Conservation (phyloP, 2,888 invertebrate species). For the Acronicta aceris region DNA sequence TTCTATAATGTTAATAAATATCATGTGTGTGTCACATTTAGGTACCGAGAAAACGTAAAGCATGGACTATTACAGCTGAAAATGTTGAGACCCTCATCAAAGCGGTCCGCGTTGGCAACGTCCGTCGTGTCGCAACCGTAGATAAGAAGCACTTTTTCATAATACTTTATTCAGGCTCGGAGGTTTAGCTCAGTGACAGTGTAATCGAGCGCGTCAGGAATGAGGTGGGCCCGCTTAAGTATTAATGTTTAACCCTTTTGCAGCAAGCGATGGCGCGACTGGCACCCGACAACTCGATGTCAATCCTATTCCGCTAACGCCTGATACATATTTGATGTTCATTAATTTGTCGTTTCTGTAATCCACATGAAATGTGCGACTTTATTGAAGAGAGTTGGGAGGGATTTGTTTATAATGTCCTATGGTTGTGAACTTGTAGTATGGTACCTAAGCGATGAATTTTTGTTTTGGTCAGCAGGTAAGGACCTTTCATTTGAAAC, state of each 20-base stretch:
- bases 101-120: slow-evolving; percentile 61
- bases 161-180: slow-evolving; percentile 87
- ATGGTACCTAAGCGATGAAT: too few species aligned
- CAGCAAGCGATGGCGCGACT: slow-evolving; percentile 68
- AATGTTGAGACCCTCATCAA: slow-evolving; percentile 83
- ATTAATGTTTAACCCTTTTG: slow-evolving; percentile 88
- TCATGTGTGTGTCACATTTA: too few species aligned
- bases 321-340: slow-evolving; percentile 84
- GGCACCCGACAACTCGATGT: slow-evolving; percentile 80
- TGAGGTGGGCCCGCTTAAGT: slow-evolving; percentile 82
- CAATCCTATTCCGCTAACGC: slow-evolving; percentile 77
- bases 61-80: slow-evolving; percentile 55
- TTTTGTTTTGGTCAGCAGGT: too few species aligned
- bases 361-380: slow-evolving; percentile 44
- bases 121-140: slow-evolving; percentile 60
- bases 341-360: slow-evolving; percentile 81
- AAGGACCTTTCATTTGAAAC: too few species aligned
- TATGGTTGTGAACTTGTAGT: neutral
- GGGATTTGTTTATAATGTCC: neutral
- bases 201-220: slow-evolving; percentile 85
- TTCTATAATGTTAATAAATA: too few species aligned
- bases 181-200: slow-evolving; percentile 85
- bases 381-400: slow-evolving; percentile 33
- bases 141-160: slow-evolving; percentile 88
- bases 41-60: slow-evolving; percentile 17